Evolutionary conservation across 2,797 vertebrate species (phyloP), one percentile per base, ranked within the genome.

Genomic region (Miichthys miiuy): DNA sequence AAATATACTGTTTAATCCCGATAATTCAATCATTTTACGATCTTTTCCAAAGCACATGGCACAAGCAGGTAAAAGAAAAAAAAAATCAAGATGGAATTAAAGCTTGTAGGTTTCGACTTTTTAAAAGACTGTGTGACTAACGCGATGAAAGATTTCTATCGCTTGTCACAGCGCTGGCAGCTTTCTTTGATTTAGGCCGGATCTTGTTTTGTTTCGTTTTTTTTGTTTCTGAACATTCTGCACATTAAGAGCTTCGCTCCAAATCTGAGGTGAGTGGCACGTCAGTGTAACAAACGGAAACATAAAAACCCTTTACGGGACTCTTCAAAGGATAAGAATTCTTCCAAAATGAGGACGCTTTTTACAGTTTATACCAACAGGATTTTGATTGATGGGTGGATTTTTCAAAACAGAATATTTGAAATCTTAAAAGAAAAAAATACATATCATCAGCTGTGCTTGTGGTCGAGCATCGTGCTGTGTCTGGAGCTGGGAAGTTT

Each of bases 401-500:
- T 5, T 47, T 52, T 61, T 55, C 6, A 47, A 47, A 72, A 34
- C 3, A 25, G 13, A 5, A 9, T 55, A 62, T 85, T 60, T 56
- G 16, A 72, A 38, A 72, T 20, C 12, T 38, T 46, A 17, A 30
- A 66, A 34, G 14, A 63, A 21, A 58, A 58, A 56, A 23, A 62
- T 75, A 60, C 23, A n/a, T 13, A 44, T 34, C 21, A 41, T 34
- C 41, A 63, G 69, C 79, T 51, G 79, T 46, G 73, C 81, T 69
- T 23, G 57, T 68, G 71, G 86, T 61, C 1, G 2, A 70, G 77
- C 74, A 18, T 88, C 90, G 77, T 3, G 77, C 89, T 89, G 86
- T 9, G 87, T 68, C 67, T 73, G 56, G 87, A 85, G 83, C 84
- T 82, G 85, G 82, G 87, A 89, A 69, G 61, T 66, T 71, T 91